Conservation (phyloP, 2,113 vertebrate species). For the Cacatua alba region DNA sequence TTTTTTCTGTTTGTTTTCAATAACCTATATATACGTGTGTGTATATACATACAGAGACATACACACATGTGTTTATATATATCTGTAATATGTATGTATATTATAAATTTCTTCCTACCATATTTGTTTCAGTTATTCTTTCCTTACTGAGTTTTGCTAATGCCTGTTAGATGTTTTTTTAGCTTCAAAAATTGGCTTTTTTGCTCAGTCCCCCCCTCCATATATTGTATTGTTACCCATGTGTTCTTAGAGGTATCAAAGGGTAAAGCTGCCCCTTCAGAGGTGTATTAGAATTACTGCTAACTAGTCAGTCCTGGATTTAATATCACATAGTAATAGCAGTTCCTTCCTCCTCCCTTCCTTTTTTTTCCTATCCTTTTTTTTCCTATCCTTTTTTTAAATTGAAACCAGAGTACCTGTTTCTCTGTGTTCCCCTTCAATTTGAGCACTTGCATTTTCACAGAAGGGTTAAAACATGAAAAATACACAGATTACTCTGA, state of each 20-base stretch:
- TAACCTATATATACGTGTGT: rapidly evolving
- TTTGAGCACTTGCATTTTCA: background rate
- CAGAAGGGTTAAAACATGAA: background rate
- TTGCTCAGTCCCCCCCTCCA: background rate
- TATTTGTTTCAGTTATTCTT: background rate
- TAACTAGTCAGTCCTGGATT: background rate
- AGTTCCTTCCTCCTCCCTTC: background rate
- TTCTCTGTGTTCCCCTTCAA: background rate
- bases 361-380: no score
- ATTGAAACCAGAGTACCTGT: background rate
- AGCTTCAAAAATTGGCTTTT: background rate
- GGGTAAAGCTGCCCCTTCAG: background rate
- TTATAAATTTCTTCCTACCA: background rate
- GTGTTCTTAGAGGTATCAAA: background rate
- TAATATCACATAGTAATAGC: background rate
- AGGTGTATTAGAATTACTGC: background rate
- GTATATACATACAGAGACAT: no score
- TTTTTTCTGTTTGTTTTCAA: background rate
- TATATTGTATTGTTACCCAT: background rate
- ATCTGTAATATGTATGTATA: no score
- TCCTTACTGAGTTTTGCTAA: background rate
- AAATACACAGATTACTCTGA: background rate
- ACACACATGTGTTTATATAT: background rate
- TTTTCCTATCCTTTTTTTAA: background rate
- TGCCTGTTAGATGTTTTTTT: rapidly evolving